phyloP scores from a whole-genome alignment of 2,888 invertebrate genomes.

The Conops quadrifasciatus region DNA sequence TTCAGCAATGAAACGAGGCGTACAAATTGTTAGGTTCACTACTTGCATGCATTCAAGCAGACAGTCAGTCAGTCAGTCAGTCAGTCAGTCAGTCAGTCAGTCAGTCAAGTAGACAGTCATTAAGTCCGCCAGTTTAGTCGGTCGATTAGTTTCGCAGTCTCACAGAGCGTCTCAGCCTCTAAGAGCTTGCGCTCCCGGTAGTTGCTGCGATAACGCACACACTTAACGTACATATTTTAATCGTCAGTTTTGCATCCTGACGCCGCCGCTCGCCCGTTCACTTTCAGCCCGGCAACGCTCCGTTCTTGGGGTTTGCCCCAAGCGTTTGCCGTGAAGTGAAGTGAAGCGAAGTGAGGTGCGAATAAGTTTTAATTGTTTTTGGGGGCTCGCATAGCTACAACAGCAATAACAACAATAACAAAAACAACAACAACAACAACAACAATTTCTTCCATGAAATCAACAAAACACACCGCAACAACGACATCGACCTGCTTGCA shows the following conservation, averaged over 20 bases:
- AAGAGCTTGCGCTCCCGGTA: too few species aligned
- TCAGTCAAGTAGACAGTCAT: too few species aligned
- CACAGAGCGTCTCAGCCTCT: too few species aligned
- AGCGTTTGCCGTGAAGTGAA: background rate
- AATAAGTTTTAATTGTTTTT: slow-evolving; percentile 43
- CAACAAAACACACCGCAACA: background rate
- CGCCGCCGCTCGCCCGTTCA: too few species aligned
- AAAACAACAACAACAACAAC: slow-evolving; percentile 1
- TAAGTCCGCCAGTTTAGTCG: too few species aligned
- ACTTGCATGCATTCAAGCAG: background rate
- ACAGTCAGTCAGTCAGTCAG: background rate
- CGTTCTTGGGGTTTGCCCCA: background rate
- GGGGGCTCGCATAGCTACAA: slow-evolving; percentile 21
- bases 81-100: slow-evolving; percentile 1
- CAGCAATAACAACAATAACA: slow-evolving; percentile 10
- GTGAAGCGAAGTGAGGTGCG: slow-evolving; percentile 28
- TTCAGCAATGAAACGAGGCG: slow-evolving; percentile 28
- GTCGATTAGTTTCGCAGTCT: too few species aligned
- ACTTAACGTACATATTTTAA: too few species aligned
- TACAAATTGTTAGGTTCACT: slow-evolving; percentile 21
- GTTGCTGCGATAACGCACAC: too few species aligned
- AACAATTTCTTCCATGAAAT: background rate
- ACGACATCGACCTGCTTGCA: background rate
- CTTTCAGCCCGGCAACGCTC: background rate
- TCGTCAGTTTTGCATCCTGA: too few species aligned